Evolutionary conservation across 1,140 invertebrate genomes (phyloP).

Genomic region (Aphis craccivora): DNA sequence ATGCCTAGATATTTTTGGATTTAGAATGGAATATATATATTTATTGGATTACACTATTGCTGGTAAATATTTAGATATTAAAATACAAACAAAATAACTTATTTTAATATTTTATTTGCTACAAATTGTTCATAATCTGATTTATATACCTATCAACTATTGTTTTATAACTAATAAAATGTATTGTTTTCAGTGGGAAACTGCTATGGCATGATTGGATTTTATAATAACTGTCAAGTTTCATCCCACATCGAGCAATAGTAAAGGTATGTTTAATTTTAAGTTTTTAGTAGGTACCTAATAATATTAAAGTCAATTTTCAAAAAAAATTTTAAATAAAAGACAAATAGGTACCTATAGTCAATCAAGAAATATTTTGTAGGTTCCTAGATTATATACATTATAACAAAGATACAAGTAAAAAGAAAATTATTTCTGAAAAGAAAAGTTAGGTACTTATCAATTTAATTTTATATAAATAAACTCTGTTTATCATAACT

Average conservation of each 20-base stretch:
- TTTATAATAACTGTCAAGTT: constrained; percentile 19
- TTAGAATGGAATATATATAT: not conserved
- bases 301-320: not conserved
- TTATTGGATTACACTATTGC: constrained; percentile 13
- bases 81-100: not conserved
- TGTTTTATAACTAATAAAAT: not conserved
- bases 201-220: constrained; percentile 43
- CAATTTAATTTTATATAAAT: not conserved
- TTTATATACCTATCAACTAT: not conserved
- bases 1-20: not conserved
- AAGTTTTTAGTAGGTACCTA: not conserved
- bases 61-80: constrained; percentile 15
- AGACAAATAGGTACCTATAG: no score
- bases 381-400: not conserved
- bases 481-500: not conserved
- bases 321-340: not conserved
- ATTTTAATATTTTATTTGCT: not conserved
- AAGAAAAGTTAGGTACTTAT: not conserved
- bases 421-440: not conserved
- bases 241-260: constrained; percentile 44
- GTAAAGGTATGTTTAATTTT: constrained; percentile 32
- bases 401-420: not conserved
- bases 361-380: not conserved
- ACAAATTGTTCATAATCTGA: not conserved
- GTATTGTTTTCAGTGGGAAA: constrained; percentile 36